phyloP scores from a whole-genome alignment of 2,888 invertebrate species.

The Capitulum mitella region DNA sequence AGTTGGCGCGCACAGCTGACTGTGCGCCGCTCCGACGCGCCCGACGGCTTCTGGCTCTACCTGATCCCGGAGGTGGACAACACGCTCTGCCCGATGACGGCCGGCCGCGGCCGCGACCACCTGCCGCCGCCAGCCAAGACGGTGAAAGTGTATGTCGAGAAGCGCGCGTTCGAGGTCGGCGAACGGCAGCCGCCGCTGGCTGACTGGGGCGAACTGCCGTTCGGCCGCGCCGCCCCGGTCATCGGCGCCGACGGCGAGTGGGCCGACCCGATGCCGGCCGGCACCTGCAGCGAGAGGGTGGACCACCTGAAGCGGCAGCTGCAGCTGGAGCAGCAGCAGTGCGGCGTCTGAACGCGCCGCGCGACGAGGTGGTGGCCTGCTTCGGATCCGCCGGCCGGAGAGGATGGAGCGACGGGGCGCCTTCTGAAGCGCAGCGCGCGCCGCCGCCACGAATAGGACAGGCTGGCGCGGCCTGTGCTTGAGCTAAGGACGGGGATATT shows the following conservation, averaged over 20 bases:
- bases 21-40: not conserved
- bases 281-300: not conserved
- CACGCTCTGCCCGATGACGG: not conserved
- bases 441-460: no score
- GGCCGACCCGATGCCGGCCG: not conserved
- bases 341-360: not conserved
- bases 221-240: not conserved
- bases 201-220: not conserved
- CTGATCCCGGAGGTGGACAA: not conserved
- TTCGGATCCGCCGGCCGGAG: no score
- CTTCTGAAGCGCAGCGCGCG: no score
- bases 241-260: not conserved
- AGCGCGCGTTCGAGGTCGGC: not conserved
- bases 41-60: slow-evolving; percentile 20
- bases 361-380: no score
- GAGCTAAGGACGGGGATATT: no score
- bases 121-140: not conserved
- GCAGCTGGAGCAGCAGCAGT: not conserved
- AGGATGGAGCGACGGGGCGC: no score
- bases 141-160: not conserved
- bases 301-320: not conserved
- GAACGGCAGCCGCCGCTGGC: not conserved
- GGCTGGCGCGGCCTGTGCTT: no score
- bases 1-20: not conserved
- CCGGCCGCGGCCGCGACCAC: not conserved